Conservation (phyloP, 1,140 invertebrate species). For the Nephila pilipes region DNA sequence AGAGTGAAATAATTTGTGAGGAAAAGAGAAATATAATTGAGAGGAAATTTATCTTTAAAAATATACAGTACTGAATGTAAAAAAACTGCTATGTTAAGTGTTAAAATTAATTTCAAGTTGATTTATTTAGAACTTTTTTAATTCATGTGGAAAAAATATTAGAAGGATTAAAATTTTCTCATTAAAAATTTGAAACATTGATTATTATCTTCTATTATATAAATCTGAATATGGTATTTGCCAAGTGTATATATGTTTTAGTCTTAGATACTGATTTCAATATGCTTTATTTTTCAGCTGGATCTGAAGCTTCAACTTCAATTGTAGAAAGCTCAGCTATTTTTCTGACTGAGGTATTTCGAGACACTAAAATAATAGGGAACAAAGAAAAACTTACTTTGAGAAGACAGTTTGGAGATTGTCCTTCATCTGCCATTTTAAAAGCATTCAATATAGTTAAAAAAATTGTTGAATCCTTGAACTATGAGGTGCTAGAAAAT, state of each 20-base stretch:
- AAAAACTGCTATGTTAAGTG: no score
- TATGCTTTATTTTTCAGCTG: constrained; percentile 71
- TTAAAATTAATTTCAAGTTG: no score
- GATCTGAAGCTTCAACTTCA: constrained; percentile 83
- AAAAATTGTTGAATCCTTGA: constrained; percentile 77
- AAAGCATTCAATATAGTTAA: constrained; percentile 80
- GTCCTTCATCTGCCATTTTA: constrained; percentile 75
- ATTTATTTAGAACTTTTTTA: no score
- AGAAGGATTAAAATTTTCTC: no score
- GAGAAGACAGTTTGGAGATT: constrained; percentile 54
- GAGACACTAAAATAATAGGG: constrained; percentile 84
- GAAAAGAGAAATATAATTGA: no score
- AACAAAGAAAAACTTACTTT: constrained; percentile 79
- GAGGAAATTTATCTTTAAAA: no score
- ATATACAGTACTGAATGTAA: no score
- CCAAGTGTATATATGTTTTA: neutral
- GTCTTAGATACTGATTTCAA: neutral
- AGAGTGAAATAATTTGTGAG: no score
- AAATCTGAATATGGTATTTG: neutral
- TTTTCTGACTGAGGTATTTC: constrained; percentile 85
- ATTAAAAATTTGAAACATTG: no score
- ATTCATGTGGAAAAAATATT: no score
- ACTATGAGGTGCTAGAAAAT: constrained; percentile 8
- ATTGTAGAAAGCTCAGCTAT: constrained; percentile 85
- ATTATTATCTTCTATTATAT: no score